Evolutionary conservation across 1,140 invertebrate species (phyloP).

Genomic region (Contarinia nasturtii): DNA sequence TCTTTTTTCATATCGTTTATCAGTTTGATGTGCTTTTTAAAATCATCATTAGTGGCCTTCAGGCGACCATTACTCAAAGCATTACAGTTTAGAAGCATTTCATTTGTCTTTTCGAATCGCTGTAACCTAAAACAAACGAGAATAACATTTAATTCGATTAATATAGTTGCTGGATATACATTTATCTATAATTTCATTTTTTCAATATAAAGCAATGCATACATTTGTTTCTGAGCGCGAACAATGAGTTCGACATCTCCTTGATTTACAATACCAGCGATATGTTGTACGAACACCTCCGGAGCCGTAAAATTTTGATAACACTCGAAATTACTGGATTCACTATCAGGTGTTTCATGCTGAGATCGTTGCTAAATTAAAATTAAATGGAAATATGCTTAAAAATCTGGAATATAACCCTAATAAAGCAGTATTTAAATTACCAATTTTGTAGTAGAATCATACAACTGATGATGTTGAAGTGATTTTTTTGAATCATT

Average conservation of each 20-base stretch:
- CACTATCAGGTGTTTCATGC: constrained; percentile 39
- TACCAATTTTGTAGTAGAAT: too few species aligned
- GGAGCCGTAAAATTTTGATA: constrained; percentile 78
- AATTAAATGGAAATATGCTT: too few species aligned
- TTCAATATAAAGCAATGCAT: constrained; percentile 17
- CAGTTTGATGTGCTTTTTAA: constrained; percentile 73
- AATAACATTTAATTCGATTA: too few species aligned
- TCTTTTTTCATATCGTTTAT: constrained; percentile 53
- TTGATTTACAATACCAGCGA: constrained; percentile 78
- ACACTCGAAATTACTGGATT: constrained; percentile 51
- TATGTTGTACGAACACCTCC: constrained; percentile 75
- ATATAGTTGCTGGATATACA: not conserved
- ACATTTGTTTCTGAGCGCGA: constrained; percentile 84
- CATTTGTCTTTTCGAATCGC: constrained; percentile 91
- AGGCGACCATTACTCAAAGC: constrained; percentile 61
- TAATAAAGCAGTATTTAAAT: too few species aligned
- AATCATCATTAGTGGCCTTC: constrained; percentile 62
- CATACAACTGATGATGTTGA: too few species aligned
- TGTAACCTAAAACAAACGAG: constrained; percentile 51
- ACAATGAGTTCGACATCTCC: constrained; percentile 80
- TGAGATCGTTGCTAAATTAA: constrained; percentile 8
- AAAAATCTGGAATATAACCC: too few species aligned
- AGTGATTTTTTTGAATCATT: too few species aligned
- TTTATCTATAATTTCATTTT: not conserved
- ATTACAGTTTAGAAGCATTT: constrained; percentile 93